Evolutionary conservation across 2,888 invertebrate species (phyloP).

Genomic region (Xylophagus ater): DNA sequence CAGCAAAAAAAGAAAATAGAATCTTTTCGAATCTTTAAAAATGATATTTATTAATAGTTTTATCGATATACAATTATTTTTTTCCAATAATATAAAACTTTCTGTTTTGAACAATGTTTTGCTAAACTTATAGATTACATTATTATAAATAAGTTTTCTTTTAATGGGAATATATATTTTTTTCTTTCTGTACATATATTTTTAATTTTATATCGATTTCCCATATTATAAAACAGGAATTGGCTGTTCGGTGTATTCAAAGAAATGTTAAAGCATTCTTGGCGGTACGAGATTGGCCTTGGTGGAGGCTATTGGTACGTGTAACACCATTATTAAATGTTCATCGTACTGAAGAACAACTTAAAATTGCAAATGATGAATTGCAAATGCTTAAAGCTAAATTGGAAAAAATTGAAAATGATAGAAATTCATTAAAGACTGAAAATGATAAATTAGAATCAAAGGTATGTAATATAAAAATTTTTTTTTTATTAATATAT

Average conservation of each 20-base stretch:
- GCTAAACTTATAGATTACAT: too few species aligned
- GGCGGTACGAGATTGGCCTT: conserved; percentile 88
- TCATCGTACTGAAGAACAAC: conserved; percentile 85
- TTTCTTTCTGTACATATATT: not conserved
- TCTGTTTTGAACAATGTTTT: too few species aligned
- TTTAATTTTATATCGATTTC: conserved; percentile 2
- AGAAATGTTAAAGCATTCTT: conserved; percentile 88
- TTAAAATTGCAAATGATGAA: conserved; percentile 75
- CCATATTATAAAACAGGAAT: conserved; percentile 44
- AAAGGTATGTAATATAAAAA: conserved; percentile 74
- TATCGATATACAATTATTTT: too few species aligned
- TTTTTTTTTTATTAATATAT: too few species aligned
- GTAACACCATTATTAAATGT: conserved; percentile 88
- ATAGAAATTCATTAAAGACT: conserved; percentile 72
- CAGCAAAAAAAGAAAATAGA: too few species aligned
- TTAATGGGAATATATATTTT: too few species aligned
- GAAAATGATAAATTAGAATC: conserved; percentile 83
- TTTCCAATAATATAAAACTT: too few species aligned
- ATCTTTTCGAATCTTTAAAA: too few species aligned
- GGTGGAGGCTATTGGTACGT: conserved; percentile 91
- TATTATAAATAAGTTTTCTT: too few species aligned
- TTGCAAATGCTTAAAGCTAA: conserved; percentile 68
- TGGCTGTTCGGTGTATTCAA: conserved; percentile 86
- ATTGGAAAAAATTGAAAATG: conserved; percentile 78
- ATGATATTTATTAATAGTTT: too few species aligned